A percentile compares a stretch with the other conserved stretches of the same genome.
phyloP scores from a whole-genome alignment of 2,888 invertebrate species.

The Drosophila mimica region DNA sequence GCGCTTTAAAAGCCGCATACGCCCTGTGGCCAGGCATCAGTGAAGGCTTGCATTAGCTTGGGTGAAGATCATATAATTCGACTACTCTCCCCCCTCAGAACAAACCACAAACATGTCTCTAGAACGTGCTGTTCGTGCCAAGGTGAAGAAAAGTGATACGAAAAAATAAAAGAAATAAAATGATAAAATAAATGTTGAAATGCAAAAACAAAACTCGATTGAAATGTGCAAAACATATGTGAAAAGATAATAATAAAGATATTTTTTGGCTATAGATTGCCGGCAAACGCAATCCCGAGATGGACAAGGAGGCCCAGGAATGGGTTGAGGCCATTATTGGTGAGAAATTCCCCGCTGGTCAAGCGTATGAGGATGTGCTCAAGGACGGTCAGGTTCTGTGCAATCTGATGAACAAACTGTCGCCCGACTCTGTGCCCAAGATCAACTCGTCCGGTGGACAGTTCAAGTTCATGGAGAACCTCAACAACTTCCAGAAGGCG shows the following conservation, averaged over 20 bases:
- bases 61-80: slow-evolving; percentile 74
- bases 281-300: slow-evolving; percentile 92
- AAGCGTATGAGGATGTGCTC: slow-evolving; percentile 94
- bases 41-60: slow-evolving; percentile 80
- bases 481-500: slow-evolving; percentile 95
- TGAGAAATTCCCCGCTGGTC: slow-evolving; percentile 93
- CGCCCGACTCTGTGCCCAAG: slow-evolving; percentile 94
- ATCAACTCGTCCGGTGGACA: slow-evolving; percentile 97
- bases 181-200: slow-evolving; percentile 16
- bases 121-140: slow-evolving; percentile 95
- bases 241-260: slow-evolving; percentile 1
- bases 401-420: slow-evolving; percentile 96
- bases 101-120: slow-evolving; percentile 90
- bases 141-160: slow-evolving; percentile 87
- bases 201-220: slow-evolving; percentile 6
- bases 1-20: slow-evolving; percentile 83
- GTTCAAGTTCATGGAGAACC: slow-evolving; percentile 99
- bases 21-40: slow-evolving; percentile 80
- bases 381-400: slow-evolving; percentile 97
- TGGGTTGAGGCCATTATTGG: slow-evolving; percentile 96
- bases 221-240: slow-evolving; percentile 30
- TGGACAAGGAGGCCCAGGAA: slow-evolving; percentile 94
- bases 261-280: slow-evolving; percentile 88
- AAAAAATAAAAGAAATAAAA: slow-evolving; percentile 4
- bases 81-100: slow-evolving; percentile 51